These are phyloP conservation scores for Drosophila lacteicornis DNA, from an alignment of 1,140 invertebrate species.

Conservation along the genomic window DNA sequence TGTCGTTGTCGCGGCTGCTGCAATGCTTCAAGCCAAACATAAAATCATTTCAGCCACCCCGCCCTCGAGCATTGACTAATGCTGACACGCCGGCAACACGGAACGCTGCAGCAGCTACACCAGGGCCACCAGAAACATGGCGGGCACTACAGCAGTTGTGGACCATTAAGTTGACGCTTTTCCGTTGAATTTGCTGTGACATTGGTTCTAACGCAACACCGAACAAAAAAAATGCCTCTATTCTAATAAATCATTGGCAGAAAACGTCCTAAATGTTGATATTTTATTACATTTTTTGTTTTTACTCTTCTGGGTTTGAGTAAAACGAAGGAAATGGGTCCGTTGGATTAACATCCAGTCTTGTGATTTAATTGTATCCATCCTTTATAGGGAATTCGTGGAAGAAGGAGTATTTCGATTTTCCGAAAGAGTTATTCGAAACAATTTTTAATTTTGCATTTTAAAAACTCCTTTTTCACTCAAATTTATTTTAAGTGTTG, in stretches of 20 bases:
- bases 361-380: too few relatives aligned
- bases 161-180: conserved; percentile 60
- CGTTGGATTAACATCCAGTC: too few relatives aligned
- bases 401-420: neutral
- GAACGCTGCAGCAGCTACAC: conserved; percentile 9
- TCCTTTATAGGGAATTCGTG: too few relatives aligned
- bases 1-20: conserved; percentile 27
- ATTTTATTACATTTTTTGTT: too few relatives aligned
- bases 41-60: conserved; percentile 60
- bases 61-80: conserved; percentile 50
- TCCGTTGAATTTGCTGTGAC: conserved; percentile 53
- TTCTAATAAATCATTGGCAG: too few relatives aligned
- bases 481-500: too few relatives aligned
- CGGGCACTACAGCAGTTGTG: conserved; percentile 45
- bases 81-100: conserved; percentile 40
- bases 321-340: too few relatives aligned
- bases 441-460: too few relatives aligned
- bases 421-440: too few relatives aligned
- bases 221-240: neutral
- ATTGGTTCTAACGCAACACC: conserved; percentile 18
- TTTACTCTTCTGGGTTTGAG: too few relatives aligned
- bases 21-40: conserved; percentile 57
- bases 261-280: too few relatives aligned
- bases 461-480: too few relatives aligned
- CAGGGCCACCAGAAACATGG: conserved; percentile 28